Evolutionary conservation across 2,888 invertebrate genomes (phyloP).

Genomic region (Leucania comma): DNA sequence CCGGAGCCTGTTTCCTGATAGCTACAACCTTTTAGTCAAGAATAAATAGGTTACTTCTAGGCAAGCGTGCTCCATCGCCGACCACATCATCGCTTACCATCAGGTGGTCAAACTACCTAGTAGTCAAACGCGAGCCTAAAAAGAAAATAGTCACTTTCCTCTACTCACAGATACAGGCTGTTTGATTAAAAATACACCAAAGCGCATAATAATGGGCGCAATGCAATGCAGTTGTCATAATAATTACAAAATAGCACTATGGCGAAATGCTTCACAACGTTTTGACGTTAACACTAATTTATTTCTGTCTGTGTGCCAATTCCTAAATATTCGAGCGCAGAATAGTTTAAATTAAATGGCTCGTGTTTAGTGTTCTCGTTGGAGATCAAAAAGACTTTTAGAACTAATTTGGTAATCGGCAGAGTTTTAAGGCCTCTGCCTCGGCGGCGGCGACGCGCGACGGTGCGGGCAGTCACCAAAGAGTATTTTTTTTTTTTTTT

Average conservation of each 20-base stretch:
- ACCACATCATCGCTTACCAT: too few relatives aligned
- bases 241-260: slow-evolving; percentile 2
- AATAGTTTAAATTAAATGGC: slow-evolving; percentile 14
- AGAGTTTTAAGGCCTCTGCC: slow-evolving; percentile 7
- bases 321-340: slow-evolving; percentile 22
- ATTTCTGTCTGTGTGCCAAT: slow-evolving; percentile 27
- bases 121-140: too few relatives aligned
- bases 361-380: slow-evolving; percentile 5
- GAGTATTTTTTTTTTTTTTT: too few relatives aligned
- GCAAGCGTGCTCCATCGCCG: too few relatives aligned
- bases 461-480: too few relatives aligned
- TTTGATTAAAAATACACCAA: background rate
- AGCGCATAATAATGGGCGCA: background rate
- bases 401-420: background rate
- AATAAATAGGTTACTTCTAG: too few relatives aligned
- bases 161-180: background rate
- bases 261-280: background rate
- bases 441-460: too few relatives aligned
- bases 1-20: too few relatives aligned
- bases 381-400: slow-evolving; percentile 9
- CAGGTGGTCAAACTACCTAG: too few relatives aligned
- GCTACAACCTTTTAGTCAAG: too few relatives aligned
- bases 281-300: slow-evolving; percentile 20
- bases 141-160: background rate
- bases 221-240: background rate